phyloP scores from a whole-genome alignment of 2,797 vertebrate genomes.

The Okamejei kenojei region DNA sequence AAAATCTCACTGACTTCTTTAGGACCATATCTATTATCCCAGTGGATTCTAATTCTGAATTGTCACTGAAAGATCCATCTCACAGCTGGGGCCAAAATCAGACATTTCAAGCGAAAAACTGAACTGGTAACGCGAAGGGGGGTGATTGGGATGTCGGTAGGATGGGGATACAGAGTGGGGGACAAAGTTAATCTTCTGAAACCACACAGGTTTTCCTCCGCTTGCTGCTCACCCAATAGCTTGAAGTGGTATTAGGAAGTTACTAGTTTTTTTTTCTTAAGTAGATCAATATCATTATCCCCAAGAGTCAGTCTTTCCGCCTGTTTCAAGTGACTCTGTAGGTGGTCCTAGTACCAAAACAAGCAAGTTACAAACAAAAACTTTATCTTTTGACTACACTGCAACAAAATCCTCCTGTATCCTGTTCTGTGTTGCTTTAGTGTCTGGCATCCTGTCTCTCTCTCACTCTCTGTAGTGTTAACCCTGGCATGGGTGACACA shows the following conservation, averaged over 20 bases:
- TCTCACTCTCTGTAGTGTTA: neutral
- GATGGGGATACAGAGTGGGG: no score
- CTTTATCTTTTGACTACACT: neutral
- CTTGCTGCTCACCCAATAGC: neutral
- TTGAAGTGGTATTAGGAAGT: neutral
- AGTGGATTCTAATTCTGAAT: neutral
- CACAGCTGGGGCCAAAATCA: neutral
- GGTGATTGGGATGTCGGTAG: no score
- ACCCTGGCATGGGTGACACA: no score
- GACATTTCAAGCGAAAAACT: neutral
- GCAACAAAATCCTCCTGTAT: neutral
- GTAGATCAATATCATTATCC: neutral
- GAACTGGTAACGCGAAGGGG: neutral
- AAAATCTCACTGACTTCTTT: neutral
- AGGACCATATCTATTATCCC: neutral
- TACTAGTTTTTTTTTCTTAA: neutral
- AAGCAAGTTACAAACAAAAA: constrained; percentile 8
- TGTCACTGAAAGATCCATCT: neutral
- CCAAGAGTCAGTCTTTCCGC: neutral
- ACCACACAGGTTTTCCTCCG: neutral
- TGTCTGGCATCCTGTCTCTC: neutral
- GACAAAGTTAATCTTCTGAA: neutral
- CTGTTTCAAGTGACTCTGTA: neutral
- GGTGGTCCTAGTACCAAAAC: neutral
- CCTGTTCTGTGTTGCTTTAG: neutral